These are phyloP conservation scores for Andrena cerasifolii DNA, from an alignment of 1,140 invertebrate genomes.

Conservation along the genomic window DNA sequence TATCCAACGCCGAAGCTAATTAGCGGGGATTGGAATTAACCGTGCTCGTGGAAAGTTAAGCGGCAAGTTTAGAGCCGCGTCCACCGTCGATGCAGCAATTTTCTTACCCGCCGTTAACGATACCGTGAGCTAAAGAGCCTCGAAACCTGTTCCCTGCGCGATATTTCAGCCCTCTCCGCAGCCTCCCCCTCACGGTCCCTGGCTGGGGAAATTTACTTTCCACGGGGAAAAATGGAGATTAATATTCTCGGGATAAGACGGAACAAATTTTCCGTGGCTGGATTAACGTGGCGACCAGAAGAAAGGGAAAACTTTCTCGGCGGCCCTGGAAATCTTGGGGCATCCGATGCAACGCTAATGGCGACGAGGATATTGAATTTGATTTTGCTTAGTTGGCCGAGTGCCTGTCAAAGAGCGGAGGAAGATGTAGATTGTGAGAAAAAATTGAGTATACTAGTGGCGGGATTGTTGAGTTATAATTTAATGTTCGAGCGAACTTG, in stretches of 20 bases:
- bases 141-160: background rate
- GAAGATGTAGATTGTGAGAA: too few relatives aligned
- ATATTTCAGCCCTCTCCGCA: background rate
- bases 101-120: slow-evolving; percentile 11
- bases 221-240: background rate
- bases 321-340: too few relatives aligned
- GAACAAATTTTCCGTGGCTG: background rate
- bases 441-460: too few relatives aligned
- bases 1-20: slow-evolving; percentile 31
- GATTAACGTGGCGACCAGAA: background rate
- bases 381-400: too few relatives aligned
- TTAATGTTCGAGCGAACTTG: too few relatives aligned
- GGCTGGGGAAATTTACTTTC: background rate
- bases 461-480: too few relatives aligned
- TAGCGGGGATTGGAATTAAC: slow-evolving; percentile 25
- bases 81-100: background rate
- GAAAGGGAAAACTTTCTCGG: too few relatives aligned
- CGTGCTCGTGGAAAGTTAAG: background rate
- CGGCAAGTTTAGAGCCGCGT: slow-evolving; percentile 3
- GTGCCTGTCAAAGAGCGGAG: too few relatives aligned
- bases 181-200: too few relatives aligned
- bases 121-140: background rate
- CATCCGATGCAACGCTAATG: too few relatives aligned
- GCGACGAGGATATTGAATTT: too few relatives aligned
- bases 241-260: background rate